Evolutionary conservation across 1,140 invertebrate genomes (phyloP), one percentile per base, ranked within the genome.

Genomic region (Aphelenchoides besseyi): DNA sequence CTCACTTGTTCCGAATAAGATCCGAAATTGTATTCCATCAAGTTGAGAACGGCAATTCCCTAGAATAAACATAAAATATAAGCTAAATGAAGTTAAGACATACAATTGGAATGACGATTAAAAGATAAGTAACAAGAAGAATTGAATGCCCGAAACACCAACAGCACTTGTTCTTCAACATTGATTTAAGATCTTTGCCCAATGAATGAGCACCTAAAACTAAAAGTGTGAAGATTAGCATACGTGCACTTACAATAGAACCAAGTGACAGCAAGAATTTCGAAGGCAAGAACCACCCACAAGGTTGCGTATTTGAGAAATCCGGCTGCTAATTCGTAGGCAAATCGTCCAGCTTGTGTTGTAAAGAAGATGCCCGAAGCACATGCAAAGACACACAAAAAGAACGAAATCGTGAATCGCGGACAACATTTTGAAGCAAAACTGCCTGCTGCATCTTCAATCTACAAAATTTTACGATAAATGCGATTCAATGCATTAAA

Each of bases 271-370:
- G 83, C 77, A 23, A 83, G 54, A 3, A 83, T 36, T 59, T 83
- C 82, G 37, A 70, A 78, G 1, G 83, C 72, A 3, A 83, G 67
- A 64, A 83, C 84, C 35, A 73, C 62, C 61, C 71, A 79, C 26
- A 83, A 61, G n/a, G 83, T 85, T 18, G 79, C 36, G 53, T 85
- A 83, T 28, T 77, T 75, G 36, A 85, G 73, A 63, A 74, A 85
- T 28, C 82, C 80, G 35, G 72, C 77, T 9, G 75, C 66, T 35
- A 83, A 55, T 55, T 85, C 83, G 54, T 83, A 82, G n/a, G 75
- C 77, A 59, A 80, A 68, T 48, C 73, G 63, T 57, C 82, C 82
- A n/a, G 82, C 83, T 64, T 83, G 75, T 29, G 83, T 85, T 29
- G 81, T 66, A 67, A 85, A 84, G 57, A 73, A 83, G 9, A 82